A percentile compares a stretch with the other conserved stretches of the same genome.
Evolutionary conservation across 2,797 vertebrate genomes (phyloP).

Genomic region (Hapalemur alaotrensis): DNA sequence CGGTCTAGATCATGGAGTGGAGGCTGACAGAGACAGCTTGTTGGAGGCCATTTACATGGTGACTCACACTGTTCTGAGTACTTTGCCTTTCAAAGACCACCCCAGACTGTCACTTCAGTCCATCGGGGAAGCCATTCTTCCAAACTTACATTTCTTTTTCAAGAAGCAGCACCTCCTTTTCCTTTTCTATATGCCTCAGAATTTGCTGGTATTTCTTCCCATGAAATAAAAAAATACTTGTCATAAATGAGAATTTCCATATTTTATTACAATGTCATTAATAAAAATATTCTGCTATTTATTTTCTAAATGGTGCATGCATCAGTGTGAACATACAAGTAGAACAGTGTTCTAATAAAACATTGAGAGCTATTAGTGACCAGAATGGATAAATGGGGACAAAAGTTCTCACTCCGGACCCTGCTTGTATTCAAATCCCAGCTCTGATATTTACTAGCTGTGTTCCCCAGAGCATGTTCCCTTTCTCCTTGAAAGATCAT

Average conservation of each 20-base stretch:
- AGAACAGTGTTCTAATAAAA: neutral
- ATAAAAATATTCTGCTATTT: neutral
- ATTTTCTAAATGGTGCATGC: neutral
- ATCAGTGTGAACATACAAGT: neutral
- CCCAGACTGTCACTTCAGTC: rapidly evolving
- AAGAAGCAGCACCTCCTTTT: conserved; percentile 53
- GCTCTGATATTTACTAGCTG: neutral
- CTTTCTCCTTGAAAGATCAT: neutral
- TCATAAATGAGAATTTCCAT: neutral
- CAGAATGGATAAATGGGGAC: neutral
- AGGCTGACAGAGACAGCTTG: neutral
- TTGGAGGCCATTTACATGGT: neutral
- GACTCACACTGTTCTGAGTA: neutral
- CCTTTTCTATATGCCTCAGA: conserved; percentile 56
- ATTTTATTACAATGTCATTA: neutral
- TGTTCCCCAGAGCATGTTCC: neutral
- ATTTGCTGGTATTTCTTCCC: conserved; percentile 70
- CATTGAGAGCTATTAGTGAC: neutral
- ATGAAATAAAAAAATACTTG: neutral
- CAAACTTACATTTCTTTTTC: conserved; percentile 66
- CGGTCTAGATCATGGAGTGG: neutral
- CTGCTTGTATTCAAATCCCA: neutral
- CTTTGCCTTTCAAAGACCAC: neutral
- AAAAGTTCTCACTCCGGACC: neutral
- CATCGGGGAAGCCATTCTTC: neutral